Percentiles rank a stretch among this genome's conserved stretches.
These are phyloP conservation scores for Drosophila busckii DNA, from an alignment of 1,140 invertebrate species.

Conservation along the genomic window DNA sequence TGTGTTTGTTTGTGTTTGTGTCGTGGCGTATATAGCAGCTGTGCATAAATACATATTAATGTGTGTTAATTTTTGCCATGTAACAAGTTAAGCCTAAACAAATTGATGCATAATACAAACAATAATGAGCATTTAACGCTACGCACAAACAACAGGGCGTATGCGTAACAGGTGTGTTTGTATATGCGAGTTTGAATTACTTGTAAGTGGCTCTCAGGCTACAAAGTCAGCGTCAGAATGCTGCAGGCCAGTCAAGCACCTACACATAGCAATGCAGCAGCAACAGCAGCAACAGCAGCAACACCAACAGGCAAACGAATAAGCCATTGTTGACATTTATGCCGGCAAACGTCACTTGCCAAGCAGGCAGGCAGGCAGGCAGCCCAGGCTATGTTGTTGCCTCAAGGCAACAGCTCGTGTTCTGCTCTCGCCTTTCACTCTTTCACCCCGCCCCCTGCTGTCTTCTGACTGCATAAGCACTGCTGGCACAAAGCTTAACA, in stretches of 20 bases:
- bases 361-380: slow-evolving; percentile 38
- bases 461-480: slow-evolving; percentile 38
- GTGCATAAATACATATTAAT: slow-evolving; percentile 2
- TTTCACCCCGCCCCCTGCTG: too few relatives aligned
- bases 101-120: too few relatives aligned
- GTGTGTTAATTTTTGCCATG: slow-evolving; percentile 9
- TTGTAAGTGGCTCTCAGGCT: slow-evolving; percentile 60
- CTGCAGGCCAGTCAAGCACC: slow-evolving; percentile 47
- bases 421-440: too few relatives aligned
- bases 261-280: slow-evolving; percentile 63
- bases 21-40: slow-evolving; percentile 31
- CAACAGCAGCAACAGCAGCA: slow-evolving; percentile 24
- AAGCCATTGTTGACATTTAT: slow-evolving; percentile 72
- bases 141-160: slow-evolving; percentile 13
- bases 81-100: slow-evolving; percentile 40
- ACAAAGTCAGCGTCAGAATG: slow-evolving; percentile 38
- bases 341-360: slow-evolving; percentile 66
- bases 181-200: too few relatives aligned
- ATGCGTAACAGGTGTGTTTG: slow-evolving; percentile 37
- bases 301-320: slow-evolving; percentile 23
- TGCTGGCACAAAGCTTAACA: slow-evolving; percentile 53
- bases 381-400: too few relatives aligned
- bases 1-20: too few relatives aligned
- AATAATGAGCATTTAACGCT: slow-evolving; percentile 19
- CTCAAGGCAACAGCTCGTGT: too few relatives aligned